Evolutionary conservation across 2,888 invertebrate genomes (phyloP).

Genomic region (Melieria omissa): DNA sequence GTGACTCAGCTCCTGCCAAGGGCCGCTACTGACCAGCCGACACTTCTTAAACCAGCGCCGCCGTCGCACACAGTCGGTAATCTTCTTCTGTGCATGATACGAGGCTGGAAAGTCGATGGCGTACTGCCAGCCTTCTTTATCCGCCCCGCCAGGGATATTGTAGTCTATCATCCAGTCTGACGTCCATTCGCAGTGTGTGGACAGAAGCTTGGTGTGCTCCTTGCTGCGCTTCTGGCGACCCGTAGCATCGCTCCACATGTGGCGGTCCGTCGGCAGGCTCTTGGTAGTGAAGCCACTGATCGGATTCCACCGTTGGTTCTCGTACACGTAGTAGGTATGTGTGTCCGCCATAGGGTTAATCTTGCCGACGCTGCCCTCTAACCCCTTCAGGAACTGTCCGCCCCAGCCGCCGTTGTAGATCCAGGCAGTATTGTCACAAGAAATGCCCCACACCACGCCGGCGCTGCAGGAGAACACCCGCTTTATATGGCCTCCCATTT

Average conservation of each 20-base stretch:
- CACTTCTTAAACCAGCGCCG: constrained; percentile 87
- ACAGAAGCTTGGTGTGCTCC: constrained; percentile 86
- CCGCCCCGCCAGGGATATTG: constrained; percentile 88
- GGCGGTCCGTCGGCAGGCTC: constrained; percentile 85
- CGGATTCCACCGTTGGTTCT: constrained; percentile 96
- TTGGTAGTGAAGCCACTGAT: constrained; percentile 88
- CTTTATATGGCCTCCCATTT: constrained; percentile 87
- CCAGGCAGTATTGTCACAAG: constrained; percentile 90
- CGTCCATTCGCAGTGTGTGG: constrained; percentile 88
- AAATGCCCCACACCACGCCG: constrained; percentile 92
- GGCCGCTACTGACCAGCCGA: constrained; percentile 83
- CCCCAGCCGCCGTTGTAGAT: constrained; percentile 92
- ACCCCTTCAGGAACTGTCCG: constrained; percentile 79
- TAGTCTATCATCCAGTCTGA: constrained; percentile 95
- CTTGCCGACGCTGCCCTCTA: constrained; percentile 71
- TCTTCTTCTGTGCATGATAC: constrained; percentile 85
- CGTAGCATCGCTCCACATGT: constrained; percentile 91
- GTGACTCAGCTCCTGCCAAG: constrained; percentile 89
- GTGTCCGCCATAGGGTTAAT: constrained; percentile 84
- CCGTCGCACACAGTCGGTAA: constrained; percentile 89
- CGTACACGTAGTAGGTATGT: constrained; percentile 88
- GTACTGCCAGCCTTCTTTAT: constrained; percentile 94
- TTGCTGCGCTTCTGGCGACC: constrained; percentile 86
- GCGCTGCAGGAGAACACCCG: constrained; percentile 79
- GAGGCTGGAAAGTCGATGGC: constrained; percentile 90